Evolutionary conservation across 1,140 invertebrate species (phyloP).

Genomic region (Drosophila ananassae): DNA sequence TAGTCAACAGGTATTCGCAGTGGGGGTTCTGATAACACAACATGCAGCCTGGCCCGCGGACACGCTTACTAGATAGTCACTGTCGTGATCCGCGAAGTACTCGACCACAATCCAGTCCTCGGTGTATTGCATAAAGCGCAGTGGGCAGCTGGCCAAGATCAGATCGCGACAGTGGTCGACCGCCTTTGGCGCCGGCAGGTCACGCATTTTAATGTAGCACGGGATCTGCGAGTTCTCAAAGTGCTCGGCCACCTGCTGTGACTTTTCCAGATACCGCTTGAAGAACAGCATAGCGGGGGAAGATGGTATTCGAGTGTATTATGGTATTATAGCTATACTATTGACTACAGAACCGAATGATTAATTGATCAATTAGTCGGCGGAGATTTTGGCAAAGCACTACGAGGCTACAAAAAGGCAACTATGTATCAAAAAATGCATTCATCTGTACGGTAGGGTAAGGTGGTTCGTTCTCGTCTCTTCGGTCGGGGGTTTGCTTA

Average conservation of each 20-base stretch:
- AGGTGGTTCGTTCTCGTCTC: conserved; percentile 11
- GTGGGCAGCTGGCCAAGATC: conserved; percentile 54
- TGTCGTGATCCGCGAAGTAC: conserved; percentile 78
- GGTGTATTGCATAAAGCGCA: conserved; percentile 59
- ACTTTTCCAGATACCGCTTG: conserved; percentile 78
- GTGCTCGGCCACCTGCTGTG: conserved; percentile 67
- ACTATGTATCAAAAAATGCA: conserved; percentile 16
- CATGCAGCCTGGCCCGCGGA: conserved; percentile 9
- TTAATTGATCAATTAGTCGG: conserved; percentile 11
- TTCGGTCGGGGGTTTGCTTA: conserved; percentile 12
- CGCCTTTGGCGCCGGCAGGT: conserved; percentile 56
- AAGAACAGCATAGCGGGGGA: conserved; percentile 66
- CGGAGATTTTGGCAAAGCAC: conserved; percentile 24
- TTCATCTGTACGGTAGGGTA: background rate
- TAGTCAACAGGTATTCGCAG: conserved; percentile 12
- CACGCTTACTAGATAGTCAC: conserved; percentile 74
- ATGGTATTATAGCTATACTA: background rate
- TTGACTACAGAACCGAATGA: conserved; percentile 3
- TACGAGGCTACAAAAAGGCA: conserved; percentile 17
- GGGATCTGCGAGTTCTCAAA: conserved; percentile 71
- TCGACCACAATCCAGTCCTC: conserved; percentile 79
- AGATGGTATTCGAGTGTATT: background rate
- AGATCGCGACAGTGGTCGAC: conserved; percentile 67
- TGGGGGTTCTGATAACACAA: background rate
- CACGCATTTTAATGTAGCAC: conserved; percentile 77